Conservation (phyloP, 2,797 vertebrate genomes). For the Trematomus bernacchii region DNA sequence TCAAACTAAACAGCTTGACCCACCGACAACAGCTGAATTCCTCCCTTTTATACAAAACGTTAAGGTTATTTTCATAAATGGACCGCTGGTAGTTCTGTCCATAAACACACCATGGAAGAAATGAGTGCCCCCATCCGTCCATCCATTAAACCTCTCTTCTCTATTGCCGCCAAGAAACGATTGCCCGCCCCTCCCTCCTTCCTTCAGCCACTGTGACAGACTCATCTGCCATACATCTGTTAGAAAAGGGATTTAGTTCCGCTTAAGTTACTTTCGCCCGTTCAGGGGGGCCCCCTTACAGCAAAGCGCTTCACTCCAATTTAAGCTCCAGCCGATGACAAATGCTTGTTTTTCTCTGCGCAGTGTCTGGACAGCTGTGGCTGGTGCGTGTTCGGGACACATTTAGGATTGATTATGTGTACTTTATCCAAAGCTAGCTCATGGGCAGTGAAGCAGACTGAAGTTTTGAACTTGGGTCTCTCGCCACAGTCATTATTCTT, state of each 20-base stretch:
- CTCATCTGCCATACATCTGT: conserved; percentile 77
- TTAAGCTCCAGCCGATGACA: conserved; percentile 66
- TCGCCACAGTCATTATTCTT: not conserved
- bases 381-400: conserved; percentile 40
- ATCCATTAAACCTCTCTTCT: conserved; percentile 33
- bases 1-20: not conserved
- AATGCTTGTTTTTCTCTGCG: conserved; percentile 59
- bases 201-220: conserved; percentile 65
- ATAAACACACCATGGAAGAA: not conserved
- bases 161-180: conserved; percentile 38
- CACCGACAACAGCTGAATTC: not conserved
- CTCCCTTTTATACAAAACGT: not conserved
- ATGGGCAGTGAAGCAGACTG: conserved; percentile 35
- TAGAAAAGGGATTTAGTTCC: conserved; percentile 73
- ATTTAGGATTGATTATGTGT: conserved; percentile 65
- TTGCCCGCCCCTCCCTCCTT: conserved; percentile 23
- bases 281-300: conserved; percentile 48
- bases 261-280: conserved; percentile 69
- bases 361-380: conserved; percentile 65
- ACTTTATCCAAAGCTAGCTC: conserved; percentile 53
- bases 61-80: not conserved
- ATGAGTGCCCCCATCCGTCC: conserved; percentile 3
- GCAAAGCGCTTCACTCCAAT: conserved; percentile 55
- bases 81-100: not conserved
- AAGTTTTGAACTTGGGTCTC: conserved; percentile 25